Conservation (phyloP, 2,888 invertebrate species). For the Neelides folsomi region DNA sequence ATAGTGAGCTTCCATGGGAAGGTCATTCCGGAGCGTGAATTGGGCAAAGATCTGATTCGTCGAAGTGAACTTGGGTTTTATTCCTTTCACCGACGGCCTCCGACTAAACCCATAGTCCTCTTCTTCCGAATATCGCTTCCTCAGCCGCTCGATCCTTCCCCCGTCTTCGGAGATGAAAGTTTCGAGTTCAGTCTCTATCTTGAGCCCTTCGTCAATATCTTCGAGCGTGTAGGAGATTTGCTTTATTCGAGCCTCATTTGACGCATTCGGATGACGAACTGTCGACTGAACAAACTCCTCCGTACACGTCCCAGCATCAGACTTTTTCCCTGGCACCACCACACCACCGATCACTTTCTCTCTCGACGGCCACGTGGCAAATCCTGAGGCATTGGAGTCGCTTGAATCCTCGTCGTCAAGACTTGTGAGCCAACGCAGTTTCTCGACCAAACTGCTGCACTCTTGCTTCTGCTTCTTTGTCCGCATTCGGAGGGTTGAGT, state of each 20-base stretch:
- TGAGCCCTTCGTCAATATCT: conserved; percentile 48
- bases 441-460: conserved; percentile 59
- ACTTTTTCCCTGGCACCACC: conserved; percentile 20
- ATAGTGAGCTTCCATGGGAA: conserved; percentile 26
- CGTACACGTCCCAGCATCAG: conserved; percentile 31
- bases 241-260: conserved; percentile 31
- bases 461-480: conserved; percentile 42
- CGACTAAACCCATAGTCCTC: conserved; percentile 82
- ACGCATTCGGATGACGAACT: conserved; percentile 22
- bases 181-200: conserved; percentile 51
- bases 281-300: conserved; percentile 30
- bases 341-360: conserved; percentile 25
- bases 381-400: conserved; percentile 23
- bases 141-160: conserved; percentile 64
- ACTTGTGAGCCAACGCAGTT: conserved; percentile 71
- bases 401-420: conserved; percentile 56
- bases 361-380: conserved; percentile 32
- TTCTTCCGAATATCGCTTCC: conserved; percentile 53
- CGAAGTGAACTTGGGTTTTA: conserved; percentile 71
- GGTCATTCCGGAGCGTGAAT: conserved; percentile 25
- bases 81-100: conserved; percentile 75
- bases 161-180: conserved; percentile 75
- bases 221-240: conserved; percentile 49
- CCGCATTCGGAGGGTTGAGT: conserved; percentile 49
- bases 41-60: conserved; percentile 40